phyloP scores from a whole-genome alignment of 2,888 invertebrate genomes.

The Papilio protenor region DNA sequence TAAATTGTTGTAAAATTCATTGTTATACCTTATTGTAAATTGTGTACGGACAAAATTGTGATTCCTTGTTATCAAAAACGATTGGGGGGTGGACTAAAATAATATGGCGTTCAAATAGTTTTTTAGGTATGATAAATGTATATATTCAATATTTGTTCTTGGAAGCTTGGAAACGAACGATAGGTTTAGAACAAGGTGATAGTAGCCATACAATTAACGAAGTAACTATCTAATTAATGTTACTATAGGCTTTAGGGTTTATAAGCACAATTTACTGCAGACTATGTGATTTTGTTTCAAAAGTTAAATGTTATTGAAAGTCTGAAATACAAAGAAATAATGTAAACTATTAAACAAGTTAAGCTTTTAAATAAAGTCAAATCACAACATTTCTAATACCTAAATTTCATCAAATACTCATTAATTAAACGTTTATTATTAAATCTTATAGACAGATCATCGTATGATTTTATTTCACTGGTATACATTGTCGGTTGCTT shows the following conservation, averaged over 20 bases:
- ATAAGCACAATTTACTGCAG: conserved; percentile 33
- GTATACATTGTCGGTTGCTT: background rate
- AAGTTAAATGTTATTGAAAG: conserved; percentile 8
- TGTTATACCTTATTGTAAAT: conserved; percentile 21
- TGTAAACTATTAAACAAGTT: background rate
- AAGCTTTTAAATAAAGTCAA: background rate
- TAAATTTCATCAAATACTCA: background rate
- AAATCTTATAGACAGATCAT: background rate
- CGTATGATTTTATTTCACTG: background rate
- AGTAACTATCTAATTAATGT: conserved; percentile 37
- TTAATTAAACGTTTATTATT: background rate
- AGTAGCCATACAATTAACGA: conserved; percentile 64
- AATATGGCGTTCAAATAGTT: conserved; percentile 67
- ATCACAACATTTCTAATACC: background rate
- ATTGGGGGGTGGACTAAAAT: conserved; percentile 46
- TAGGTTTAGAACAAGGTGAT: conserved; percentile 81
- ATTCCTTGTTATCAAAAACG: conserved; percentile 5
- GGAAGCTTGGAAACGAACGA: conserved; percentile 70
- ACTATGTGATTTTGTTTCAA: background rate
- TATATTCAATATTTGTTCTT: conserved; percentile 61
- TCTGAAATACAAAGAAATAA: conserved; percentile 23
- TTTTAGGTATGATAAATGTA: conserved; percentile 76
- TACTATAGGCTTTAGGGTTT: conserved; percentile 35
- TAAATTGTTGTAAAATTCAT: conserved; percentile 5
- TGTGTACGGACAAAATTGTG: conserved; percentile 9